Evolutionary conservation across 2,888 invertebrate species (phyloP).

Genomic region (Thera britannica): DNA sequence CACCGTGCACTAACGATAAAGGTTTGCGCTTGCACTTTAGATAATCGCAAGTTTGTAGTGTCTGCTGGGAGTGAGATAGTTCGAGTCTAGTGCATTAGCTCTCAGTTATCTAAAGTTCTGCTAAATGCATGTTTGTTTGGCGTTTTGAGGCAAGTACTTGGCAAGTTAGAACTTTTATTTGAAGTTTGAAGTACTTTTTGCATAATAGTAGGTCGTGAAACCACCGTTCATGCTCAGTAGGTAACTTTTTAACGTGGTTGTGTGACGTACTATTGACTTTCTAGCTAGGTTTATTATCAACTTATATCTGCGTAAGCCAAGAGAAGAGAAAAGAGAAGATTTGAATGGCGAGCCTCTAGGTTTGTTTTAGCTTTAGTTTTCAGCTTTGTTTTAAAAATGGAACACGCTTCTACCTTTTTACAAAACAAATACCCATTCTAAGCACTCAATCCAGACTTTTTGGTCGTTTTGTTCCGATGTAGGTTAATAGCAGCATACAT

Average conservation of each 20-base stretch:
- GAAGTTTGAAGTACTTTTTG: too few relatives aligned
- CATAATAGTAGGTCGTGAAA: too few relatives aligned
- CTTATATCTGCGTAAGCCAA: too few relatives aligned
- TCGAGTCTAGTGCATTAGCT: slow-evolving; percentile 32
- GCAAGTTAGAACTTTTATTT: background rate
- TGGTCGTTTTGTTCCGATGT: slow-evolving; percentile 19
- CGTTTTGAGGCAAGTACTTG: background rate
- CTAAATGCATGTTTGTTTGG: slow-evolving; percentile 17
- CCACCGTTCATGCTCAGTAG: too few relatives aligned
- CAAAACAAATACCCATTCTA: slow-evolving; percentile 4
- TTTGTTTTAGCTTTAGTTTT: too few relatives aligned
- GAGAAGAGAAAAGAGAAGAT: too few relatives aligned
- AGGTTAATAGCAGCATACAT: slow-evolving; percentile 12
- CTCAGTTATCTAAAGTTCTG: slow-evolving; percentile 38
- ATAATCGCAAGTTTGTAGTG: slow-evolving; percentile 49
- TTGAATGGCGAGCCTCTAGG: too few relatives aligned
- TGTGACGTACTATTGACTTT: too few relatives aligned
- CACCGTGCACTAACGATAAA: slow-evolving; percentile 30
- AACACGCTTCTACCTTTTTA: background rate
- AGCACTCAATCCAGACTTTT: slow-evolving; percentile 13
- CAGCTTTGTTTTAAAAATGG: background rate
- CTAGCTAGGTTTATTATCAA: too few relatives aligned
- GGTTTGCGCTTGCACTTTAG: slow-evolving; percentile 49
- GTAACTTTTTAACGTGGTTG: too few relatives aligned
- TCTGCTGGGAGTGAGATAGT: slow-evolving; percentile 45